Evolutionary conservation across 2,797 vertebrate genomes (phyloP).

Genomic region (Pseudopleuronectes americanus): DNA sequence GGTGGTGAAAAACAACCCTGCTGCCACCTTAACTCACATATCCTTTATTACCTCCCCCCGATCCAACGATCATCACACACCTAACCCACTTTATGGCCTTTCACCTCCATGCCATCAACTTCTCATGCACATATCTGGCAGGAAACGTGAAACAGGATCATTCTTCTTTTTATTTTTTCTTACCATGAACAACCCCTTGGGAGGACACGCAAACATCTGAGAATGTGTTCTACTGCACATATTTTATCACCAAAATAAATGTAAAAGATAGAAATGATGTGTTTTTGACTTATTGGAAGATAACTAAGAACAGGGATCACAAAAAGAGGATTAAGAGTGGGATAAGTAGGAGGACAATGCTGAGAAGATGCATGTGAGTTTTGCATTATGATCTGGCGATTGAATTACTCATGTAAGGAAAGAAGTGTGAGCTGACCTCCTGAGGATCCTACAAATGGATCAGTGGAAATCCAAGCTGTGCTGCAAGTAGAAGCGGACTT

Average conservation of each 20-base stretch:
- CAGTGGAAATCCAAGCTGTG: neutral
- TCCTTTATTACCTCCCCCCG: constrained; percentile 53
- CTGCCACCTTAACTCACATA: constrained; percentile 53
- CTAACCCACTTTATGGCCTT: constrained; percentile 39
- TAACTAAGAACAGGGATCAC: constrained; percentile 30
- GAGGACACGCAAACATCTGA: neutral
- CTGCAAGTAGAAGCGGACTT: constrained; percentile 21
- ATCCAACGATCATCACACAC: constrained; percentile 20
- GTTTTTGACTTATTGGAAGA: constrained; percentile 41
- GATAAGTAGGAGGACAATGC: constrained; percentile 18
- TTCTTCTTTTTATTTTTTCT: neutral
- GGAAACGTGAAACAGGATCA: neutral
- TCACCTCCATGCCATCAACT: constrained; percentile 14
- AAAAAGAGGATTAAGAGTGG: constrained; percentile 35
- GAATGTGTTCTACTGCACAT: neutral
- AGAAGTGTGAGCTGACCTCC: constrained; percentile 22
- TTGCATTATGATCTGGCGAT: constrained; percentile 50
- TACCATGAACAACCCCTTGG: constrained; percentile 2
- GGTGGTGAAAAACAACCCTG: constrained; percentile 68
- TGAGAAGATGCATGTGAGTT: constrained; percentile 23
- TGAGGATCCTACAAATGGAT: constrained; percentile 8
- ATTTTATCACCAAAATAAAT: constrained; percentile 23
- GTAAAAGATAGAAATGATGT: constrained; percentile 32
- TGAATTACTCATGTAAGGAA: constrained; percentile 36
- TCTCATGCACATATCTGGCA: neutral